Evolutionary conservation across 2,113 vertebrate species (phyloP), one percentile per base, ranked within the genome.

Genomic region (Centropus bengalensis): DNA sequence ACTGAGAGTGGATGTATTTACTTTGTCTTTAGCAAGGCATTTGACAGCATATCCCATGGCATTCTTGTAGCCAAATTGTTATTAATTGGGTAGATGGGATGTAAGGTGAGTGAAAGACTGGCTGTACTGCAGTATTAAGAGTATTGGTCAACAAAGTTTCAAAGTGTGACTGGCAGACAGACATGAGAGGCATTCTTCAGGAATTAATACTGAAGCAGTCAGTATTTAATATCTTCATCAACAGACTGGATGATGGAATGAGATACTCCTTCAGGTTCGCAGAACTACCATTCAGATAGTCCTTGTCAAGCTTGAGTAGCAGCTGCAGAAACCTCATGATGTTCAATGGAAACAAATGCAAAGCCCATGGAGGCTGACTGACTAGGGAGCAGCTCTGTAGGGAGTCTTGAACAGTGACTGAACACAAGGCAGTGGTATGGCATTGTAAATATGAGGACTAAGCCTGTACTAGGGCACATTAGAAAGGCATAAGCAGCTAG

Each of bases 371-470:
- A 14, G 26, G 79, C 11, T 49, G 47, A 14, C 26, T 56, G 45
- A 47, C 6, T 40, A 62, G 69, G 17, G 5, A 49, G 33, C 26
- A 68, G 27, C 32, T 69, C 22, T 74, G 19, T 59, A 84, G 8
- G 8, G 20, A 77, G 20, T 28, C 51, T 22, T 81, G 33, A 42
- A 33, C 11, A 7, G 13, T 36, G 28, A n/a, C 1, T 62, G 45
- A 93, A 18, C 23, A 40, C 7, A 21, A 32, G 38, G 13, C 19
- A 24, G 10, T 16, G 24, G 14, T 36, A 71, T 51, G 33, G 16
- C 26, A 9, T 18, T 28, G 11, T 47, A 76, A 47, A 80, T 91
- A 64, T 0, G 0, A 67, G 15, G 9, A 32, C 7, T 6, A 56
- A 47, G 9, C 56, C n/a, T 60, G 26, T 28, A 12, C 12, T 47